Evolutionary conservation across 2,888 invertebrate genomes (phyloP), one percentile per base, ranked within the genome.

Genomic region (Ctena decussata): DNA sequence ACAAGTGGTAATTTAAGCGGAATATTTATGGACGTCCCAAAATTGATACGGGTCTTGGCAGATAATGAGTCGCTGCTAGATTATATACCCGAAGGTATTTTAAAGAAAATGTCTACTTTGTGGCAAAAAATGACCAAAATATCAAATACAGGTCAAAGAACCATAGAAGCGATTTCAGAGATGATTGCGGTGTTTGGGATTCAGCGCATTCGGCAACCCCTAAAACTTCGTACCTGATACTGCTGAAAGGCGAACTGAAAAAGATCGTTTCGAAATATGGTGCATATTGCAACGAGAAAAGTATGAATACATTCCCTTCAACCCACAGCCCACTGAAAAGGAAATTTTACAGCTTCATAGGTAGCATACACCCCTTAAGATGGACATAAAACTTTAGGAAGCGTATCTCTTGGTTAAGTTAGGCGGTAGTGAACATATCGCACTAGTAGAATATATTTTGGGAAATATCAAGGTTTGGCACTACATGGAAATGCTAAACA

Each of bases 51-150:
- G 27, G 60, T 60, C 27, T 60, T 60, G 18, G 60, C 60, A 18
- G 60, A 60, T 27, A 60, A 60, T 30, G 60, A 60, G 30, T 27
- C 8, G 3, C 60, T 30, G 8, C 18, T 60, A 30, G 60, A 60
- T 27, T 60, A 60, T 60, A 60, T 60, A 60, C 60, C 60, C 27
- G 60, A 27, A 27, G 60, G 60, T 18, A 30, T 60, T 18, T n/a
- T n/a, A 60, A 60, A 60, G 60, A 60, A 30, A 60, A 60, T 60
- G 60, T 60, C 8, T 60, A 60, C 30, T 60, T 60, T 60, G 60
- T 60, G 3, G 27, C 27, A 8, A 60, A 30, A 60, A 60, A 27
- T 24, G 60, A 60, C 24, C 24, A 24, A 60, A 60, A 60, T 27
- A 60, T n/a, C n/a, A n/a, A n/a, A n/a, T n/a, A 60, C 6, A 60